Evolutionary conservation across 2,113 vertebrate genomes (phyloP).

Genomic region (Gobius niger): DNA sequence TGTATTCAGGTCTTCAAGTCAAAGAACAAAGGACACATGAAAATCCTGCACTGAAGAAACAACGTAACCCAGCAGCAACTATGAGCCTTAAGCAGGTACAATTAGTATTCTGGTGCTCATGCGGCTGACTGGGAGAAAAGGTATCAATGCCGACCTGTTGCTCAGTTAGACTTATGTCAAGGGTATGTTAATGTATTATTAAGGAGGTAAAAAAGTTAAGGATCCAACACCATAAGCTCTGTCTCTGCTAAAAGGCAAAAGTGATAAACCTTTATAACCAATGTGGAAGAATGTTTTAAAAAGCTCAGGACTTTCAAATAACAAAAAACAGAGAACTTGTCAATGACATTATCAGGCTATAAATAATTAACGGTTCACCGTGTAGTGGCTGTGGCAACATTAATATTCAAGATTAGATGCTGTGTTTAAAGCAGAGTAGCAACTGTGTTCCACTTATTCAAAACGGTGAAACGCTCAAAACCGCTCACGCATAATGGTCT

Average conservation of each 20-base stretch:
- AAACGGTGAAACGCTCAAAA: conserved; percentile 11
- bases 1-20: not conserved
- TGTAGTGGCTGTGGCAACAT: not conserved
- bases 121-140: too few species aligned
- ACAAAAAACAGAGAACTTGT: not conserved
- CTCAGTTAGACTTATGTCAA: too few species aligned
- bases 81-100: too few species aligned
- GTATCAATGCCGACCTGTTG: too few species aligned
- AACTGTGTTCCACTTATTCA: conserved; percentile 12
- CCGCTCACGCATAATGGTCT: conserved; percentile 28
- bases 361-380: conserved; percentile 1
- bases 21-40: too few species aligned
- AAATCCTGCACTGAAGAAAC: too few species aligned
- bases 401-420: conserved; percentile 21
- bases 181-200: too few species aligned
- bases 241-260: too few species aligned
- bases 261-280: not conserved
- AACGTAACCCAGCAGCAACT: too few species aligned
- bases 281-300: not conserved
- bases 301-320: not conserved
- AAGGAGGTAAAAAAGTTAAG: too few species aligned
- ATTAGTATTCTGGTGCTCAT: too few species aligned
- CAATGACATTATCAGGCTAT: not conserved
- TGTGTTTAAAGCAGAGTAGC: conserved; percentile 18
- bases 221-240: too few species aligned